Base-by-base conservation (phyloP, 1,140 invertebrate species). In the Eubasilissa regina region DNA sequence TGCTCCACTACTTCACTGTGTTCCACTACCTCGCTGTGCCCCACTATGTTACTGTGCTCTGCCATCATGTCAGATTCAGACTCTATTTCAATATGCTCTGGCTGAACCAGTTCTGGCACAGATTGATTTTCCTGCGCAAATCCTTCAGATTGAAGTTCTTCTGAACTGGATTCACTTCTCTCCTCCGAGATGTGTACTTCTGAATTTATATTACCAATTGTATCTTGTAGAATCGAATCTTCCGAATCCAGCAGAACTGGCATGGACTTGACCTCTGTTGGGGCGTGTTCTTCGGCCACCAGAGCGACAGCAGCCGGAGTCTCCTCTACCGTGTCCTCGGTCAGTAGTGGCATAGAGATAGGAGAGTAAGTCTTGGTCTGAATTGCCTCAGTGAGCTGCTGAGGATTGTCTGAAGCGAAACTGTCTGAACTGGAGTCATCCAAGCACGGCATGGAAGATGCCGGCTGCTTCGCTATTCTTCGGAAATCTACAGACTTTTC, bases 291-390 rank as follows among this genome's bases (percentile, higher is more conserved):
- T 56, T 73, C 47, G 15, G 10, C 35, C 25, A 35, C 25, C 25
- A 6, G 25, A 35, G 25, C 1, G 25, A 35, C 25, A 35, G 25
- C 6, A 4, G 73, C 10, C 4, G 25, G 51, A 25, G 13, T 15
- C n/a, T 73, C 80, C 11, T 77, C 80, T 11, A n/a, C 21, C n/a
- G 44, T 35, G 70, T 80, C 79, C n/a, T 81, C 80, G 11, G 80
- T 83, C 4, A 83, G 74, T 17, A 83, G 77, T 17, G 81, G 81
- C 81, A 83, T 83, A 10, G 81, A 83, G 15, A 83, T 83, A 8
- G 79, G 77, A 35, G 81, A 81, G 66, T 79, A 83, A 13, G 74
- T 75, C 77, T 83, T 80, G 51, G 74, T 51, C 72, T 82, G 25
- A 7, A 80, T 55, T 17, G 66, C 44, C 11, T 76, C 62, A n/a